Percentiles rank a stretch among this genome's conserved stretches.
These are phyloP conservation scores for Stichodactyla helianthus DNA, from an alignment of 64 coral and sea anemone genomes.

Conservation along the genomic window DNA sequence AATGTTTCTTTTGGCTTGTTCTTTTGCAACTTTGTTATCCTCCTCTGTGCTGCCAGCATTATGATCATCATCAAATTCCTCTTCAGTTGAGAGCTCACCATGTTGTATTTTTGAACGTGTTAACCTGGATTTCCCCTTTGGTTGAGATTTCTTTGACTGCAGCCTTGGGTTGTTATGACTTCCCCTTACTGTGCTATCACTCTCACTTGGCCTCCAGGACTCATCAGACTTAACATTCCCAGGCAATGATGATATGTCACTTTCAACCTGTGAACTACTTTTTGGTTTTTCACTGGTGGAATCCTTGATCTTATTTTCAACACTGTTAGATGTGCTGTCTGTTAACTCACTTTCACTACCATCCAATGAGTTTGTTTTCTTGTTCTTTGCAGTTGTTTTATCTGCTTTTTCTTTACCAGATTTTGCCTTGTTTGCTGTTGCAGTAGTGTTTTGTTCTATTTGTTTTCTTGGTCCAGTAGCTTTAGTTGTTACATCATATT, in stretches of 20 bases:
- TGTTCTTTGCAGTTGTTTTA: not conserved
- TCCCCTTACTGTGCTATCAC: not conserved
- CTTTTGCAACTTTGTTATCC: not conserved
- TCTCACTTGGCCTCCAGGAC: not conserved
- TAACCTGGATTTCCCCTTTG: not conserved
- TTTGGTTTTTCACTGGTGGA: not conserved
- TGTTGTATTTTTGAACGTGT: not conserved
- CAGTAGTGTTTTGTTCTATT: not conserved
- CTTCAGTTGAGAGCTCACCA: not conserved
- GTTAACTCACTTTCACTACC: not conserved
- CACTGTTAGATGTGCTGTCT: not conserved
- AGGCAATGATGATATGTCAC: not conserved
- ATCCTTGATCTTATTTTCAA: not conserved
- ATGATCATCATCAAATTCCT: not conserved
- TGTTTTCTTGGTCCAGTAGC: not conserved
- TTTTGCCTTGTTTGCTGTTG: not conserved
- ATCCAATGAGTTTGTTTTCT: not conserved
- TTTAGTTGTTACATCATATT: not conserved
- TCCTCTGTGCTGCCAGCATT: not conserved
- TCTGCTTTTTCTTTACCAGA: not conserved
- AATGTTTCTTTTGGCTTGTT: conserved; percentile 12
- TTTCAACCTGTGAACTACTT: not conserved
- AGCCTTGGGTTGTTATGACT: not conserved
- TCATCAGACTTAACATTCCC: not conserved
- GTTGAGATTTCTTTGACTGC: not conserved